Evolutionary conservation across 2,113 vertebrate genomes (phyloP).

Genomic region (Edolisoma coerulescens): DNA sequence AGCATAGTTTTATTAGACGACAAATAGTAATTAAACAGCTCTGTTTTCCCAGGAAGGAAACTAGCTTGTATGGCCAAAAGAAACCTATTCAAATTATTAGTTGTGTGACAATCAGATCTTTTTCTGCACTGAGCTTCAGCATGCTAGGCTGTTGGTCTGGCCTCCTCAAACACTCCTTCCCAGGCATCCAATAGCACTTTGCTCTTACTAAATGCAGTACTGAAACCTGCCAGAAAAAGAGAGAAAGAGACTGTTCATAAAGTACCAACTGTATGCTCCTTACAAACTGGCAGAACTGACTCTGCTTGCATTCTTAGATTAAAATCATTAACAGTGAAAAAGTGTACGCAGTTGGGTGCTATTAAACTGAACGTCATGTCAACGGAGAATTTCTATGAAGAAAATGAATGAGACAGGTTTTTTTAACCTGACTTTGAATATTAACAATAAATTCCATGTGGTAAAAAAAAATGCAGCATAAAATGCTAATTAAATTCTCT

Average conservation of each 20-base stretch:
- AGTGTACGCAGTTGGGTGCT: neutral
- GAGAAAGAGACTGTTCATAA: conserved; percentile 58
- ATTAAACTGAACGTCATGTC: neutral
- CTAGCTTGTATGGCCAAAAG: neutral
- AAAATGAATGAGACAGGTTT: neutral
- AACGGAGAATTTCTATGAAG: neutral
- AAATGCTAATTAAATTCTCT: neutral
- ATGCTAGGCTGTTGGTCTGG: conserved; percentile 46
- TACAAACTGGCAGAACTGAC: conserved; percentile 14
- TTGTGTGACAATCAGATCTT: conserved; percentile 29
- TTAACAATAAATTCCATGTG: neutral
- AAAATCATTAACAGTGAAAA: neutral
- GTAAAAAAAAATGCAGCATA: neutral
- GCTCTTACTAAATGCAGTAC: conserved; percentile 46
- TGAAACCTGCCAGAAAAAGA: conserved; percentile 59
- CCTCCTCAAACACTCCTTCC: conserved; percentile 55
- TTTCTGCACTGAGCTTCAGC: conserved; percentile 39
- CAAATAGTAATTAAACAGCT: neutral
- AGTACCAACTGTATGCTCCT: conserved; percentile 26
- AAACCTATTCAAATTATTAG: neutral
- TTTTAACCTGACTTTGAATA: neutral
- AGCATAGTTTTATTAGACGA: neutral
- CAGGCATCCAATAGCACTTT: conserved; percentile 57
- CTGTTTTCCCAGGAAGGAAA: neutral
- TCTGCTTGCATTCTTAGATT: neutral